Base-by-base conservation (phyloP, 37 sponge, comb jelly and placozoan species). In the Aplysina aerophoba region DNA sequence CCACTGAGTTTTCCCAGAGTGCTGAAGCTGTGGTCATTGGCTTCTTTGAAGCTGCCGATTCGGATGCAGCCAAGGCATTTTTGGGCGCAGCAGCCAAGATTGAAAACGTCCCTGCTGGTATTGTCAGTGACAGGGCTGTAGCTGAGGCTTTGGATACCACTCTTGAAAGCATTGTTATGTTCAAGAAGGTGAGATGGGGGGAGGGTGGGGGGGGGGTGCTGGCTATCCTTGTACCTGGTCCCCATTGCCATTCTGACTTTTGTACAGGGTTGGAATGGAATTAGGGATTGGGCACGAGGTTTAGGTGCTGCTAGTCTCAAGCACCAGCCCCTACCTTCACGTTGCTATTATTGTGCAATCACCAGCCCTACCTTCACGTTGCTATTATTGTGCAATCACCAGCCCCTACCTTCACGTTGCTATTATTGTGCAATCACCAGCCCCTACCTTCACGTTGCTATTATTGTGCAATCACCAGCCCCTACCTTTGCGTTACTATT, bases 11-110 rank as follows among this genome's bases (percentile, higher is more conserved):
- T 80, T 19, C 81, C 19, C 84, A 91, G 21, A 82, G 81, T 28
- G 87, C 80, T 22, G 96, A 95, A 21, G 94, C 92, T 15, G 96
- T 88, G 2, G 85, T 93, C 17, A 81, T 97, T 55, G 98, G 96
- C 2, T 95, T 90, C 81, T 95, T 97, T 58, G 61, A 61, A 5
- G 86, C 87, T 41, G 55, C 39, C 30, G 83, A 87, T 5, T 86
- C 84, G 6, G 79, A 41, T 6, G 0, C 20, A 15, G 96, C 97
- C 33, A 84, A 83, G 55, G 97, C 90, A n/a, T 94, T 71, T 86
- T 39, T 91, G 13, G 72, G 72, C 40, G 92, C 92, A 38, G 97
- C 95, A 16, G 88, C 85, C 16, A 57, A 62, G 0, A 62, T 84
- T 15, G 97, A 96, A 36, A 72, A 22, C 24, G 16, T 96, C 2